Evolutionary conservation across 2,888 invertebrate species (phyloP), one percentile per base, ranked within the genome.

Genomic region (Hydraecia micacea): DNA sequence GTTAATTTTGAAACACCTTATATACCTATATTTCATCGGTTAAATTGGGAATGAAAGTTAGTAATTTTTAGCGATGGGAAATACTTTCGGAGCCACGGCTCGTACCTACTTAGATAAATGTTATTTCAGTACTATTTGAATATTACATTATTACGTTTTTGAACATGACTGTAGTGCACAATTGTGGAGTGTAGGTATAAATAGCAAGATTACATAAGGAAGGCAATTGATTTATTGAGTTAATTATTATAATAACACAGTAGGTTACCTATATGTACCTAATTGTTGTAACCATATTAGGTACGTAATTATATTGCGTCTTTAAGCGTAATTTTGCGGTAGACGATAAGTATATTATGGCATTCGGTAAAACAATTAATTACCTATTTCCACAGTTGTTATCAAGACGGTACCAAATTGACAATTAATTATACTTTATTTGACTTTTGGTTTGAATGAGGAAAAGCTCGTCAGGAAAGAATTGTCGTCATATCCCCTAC

Each of bases 201-300:
- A 81, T 52, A 67, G 36, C 18, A 60, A 67, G 1, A 58, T 52
- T 79, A 28, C 18, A 36, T 67, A 36, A 79, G 79, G 79, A 79
- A 75, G 66, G 42, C 28, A 75, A 79, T 21, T 81, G 9, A 42
- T 58, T 65, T 58, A 74, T 49, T 73, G 13, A 5, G 4, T 58
- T 42, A 49, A 66, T 60, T 55, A 39, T 32, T 39, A 3, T 11
- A 75, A 36, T 36, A 36, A 32, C 9, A 39, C 32, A 15, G 11
- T 49, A n/a, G 8, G 46, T 46, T 46, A 32, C n/a, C 9, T 9
- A 32, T 21, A 21, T 46, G 11, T 52, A n/a, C 11, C 1, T 70
- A 80, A 80, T 42, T 65, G 65, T 49, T 32, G 28, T 65, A 18
- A 39, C 32, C 6, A 49, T 74, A 74, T 49, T 66, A 58, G 5